Percentiles rank a stretch among this genome's conserved stretches.
Evolutionary conservation across 2,797 vertebrate genomes (phyloP).

Genomic region (Dallia pectoralis): DNA sequence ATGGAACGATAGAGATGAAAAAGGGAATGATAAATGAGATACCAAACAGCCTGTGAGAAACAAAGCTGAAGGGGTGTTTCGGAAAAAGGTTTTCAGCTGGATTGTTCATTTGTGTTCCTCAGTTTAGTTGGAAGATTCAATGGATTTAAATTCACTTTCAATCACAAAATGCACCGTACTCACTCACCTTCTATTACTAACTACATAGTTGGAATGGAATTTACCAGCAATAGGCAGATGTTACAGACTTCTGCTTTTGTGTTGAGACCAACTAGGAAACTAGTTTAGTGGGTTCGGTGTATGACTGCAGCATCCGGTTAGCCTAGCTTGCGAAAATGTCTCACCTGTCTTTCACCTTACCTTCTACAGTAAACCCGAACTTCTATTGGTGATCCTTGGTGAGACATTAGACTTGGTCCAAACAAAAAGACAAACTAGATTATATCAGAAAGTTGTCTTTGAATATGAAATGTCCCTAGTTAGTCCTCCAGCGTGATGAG

Average conservation of each 20-base stretch:
- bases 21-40: constrained; percentile 34
- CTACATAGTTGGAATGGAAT: neutral
- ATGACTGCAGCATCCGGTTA: constrained; percentile 17
- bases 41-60: constrained; percentile 28
- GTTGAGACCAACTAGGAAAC: constrained; percentile 30
- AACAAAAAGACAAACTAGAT: too few species aligned
- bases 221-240: neutral
- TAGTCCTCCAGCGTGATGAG: too few species aligned
- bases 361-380: constrained; percentile 45
- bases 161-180: too few species aligned
- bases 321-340: constrained; percentile 27
- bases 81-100: constrained; percentile 31
- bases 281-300: constrained; percentile 32
- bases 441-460: too few species aligned
- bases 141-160: constrained; percentile 3
- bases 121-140: constrained; percentile 27
- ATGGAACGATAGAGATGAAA: constrained; percentile 46
- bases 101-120: neutral
- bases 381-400: constrained; percentile 25
- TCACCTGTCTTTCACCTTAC: constrained; percentile 38
- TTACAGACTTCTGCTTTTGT: neutral
- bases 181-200: neutral
- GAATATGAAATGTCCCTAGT: too few species aligned
- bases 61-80: constrained; percentile 35
- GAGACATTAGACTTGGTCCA: constrained; percentile 9